Percentiles rank a stretch among this genome's conserved stretches.
These are phyloP conservation scores for Ctenopoma multispine DNA, from an alignment of 2,797 vertebrate species.

Conservation along the genomic window DNA sequence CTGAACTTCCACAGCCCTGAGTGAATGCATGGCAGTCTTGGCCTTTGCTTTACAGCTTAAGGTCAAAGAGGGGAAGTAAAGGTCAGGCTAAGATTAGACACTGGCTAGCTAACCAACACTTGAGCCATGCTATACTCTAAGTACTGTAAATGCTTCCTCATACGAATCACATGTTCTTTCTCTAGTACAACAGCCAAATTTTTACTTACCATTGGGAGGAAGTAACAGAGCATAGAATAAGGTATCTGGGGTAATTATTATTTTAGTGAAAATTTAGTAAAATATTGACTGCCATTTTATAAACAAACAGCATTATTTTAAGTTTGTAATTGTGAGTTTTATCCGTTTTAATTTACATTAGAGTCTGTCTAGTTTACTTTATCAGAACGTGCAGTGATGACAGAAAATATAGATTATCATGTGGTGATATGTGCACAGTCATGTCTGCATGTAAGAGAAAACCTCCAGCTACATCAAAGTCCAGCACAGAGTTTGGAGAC, in stretches of 20 bases:
- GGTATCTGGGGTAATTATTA: not conserved
- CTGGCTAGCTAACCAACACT: constrained; percentile 34
- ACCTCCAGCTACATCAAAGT: constrained; percentile 4
- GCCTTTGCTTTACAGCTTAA: constrained; percentile 68
- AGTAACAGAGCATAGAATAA: not conserved
- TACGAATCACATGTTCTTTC: constrained; percentile 39
- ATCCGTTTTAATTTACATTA: not conserved
- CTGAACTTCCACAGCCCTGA: constrained; percentile 61
- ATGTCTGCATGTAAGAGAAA: not conserved
- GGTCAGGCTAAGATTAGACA: constrained; percentile 80
- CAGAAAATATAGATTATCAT: not conserved
- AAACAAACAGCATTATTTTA: not conserved
- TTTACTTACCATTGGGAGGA: not conserved
- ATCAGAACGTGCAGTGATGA: not conserved
- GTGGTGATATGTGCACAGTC: not conserved
- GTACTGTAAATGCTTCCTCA: constrained; percentile 53
- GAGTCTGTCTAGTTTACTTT: not conserved
- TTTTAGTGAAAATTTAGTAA: not conserved
- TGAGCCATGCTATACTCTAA: constrained; percentile 29
- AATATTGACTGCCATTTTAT: not conserved
- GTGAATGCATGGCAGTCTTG: constrained; percentile 45
- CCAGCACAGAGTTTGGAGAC: constrained; percentile 49
- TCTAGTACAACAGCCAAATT: constrained; percentile 9
- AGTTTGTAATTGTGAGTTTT: not conserved
- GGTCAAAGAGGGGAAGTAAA: constrained; percentile 81